Percentiles rank a stretch among this genome's conserved stretches.
Evolutionary conservation across 2,888 invertebrate genomes (phyloP).

Genomic region (Heteromurus nitidus): DNA sequence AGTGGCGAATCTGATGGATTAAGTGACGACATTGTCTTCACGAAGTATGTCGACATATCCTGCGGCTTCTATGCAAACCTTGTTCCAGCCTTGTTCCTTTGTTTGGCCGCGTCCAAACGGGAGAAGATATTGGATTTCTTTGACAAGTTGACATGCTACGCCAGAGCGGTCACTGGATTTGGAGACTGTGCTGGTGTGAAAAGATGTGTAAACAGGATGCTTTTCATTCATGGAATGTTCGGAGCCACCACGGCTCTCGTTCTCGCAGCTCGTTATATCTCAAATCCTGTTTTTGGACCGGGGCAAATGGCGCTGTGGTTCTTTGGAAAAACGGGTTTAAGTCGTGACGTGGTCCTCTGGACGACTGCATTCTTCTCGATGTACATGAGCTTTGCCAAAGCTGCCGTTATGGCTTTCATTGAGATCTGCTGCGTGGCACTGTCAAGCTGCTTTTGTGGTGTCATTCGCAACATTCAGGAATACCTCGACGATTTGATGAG

Average conservation of each 20-base stretch:
- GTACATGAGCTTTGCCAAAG: conserved; percentile 22
- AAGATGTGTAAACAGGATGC: background rate
- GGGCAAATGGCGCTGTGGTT: conserved; percentile 22
- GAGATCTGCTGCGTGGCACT: conserved; percentile 44
- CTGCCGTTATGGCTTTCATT: conserved; percentile 39
- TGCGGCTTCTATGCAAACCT: conserved; percentile 56
- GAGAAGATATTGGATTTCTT: conserved; percentile 36
- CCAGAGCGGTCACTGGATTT: conserved; percentile 14
- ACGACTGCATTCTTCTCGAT: background rate
- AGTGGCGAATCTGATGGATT: too few relatives aligned
- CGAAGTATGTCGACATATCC: conserved; percentile 35
- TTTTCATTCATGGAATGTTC: conserved; percentile 15
- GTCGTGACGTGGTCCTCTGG: background rate
- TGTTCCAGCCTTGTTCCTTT: conserved; percentile 39
- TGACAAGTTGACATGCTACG: conserved; percentile 26
- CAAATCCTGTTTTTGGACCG: conserved; percentile 13
- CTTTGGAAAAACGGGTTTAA: background rate
- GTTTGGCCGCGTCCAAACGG: conserved; percentile 34
- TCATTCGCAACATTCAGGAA: conserved; percentile 28
- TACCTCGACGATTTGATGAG: conserved; percentile 33
- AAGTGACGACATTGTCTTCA: background rate
- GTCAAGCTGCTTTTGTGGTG: conserved; percentile 37
- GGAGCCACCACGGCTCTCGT: background rate
- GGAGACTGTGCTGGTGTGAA: conserved; percentile 2
- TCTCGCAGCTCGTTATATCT: conserved; percentile 4